phyloP scores from a whole-genome alignment of 2,888 invertebrate genomes.

The Xylophagus ater region DNA sequence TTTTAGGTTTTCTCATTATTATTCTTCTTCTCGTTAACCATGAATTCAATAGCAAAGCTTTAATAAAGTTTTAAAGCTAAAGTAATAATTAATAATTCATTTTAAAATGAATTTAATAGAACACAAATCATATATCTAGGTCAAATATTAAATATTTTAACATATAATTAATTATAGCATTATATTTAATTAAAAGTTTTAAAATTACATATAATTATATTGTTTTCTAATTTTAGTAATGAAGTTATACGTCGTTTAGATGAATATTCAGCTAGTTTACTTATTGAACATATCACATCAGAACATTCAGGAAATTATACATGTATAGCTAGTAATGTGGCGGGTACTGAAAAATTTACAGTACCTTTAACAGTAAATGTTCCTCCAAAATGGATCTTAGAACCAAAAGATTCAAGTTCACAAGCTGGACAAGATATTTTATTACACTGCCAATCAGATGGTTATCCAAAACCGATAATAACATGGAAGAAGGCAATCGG shows the following conservation, averaged over 20 bases:
- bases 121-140: no score
- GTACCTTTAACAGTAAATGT: slow-evolving; percentile 76
- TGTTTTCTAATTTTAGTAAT: no score
- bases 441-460: slow-evolving; percentile 81
- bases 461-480: slow-evolving; percentile 78
- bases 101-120: no score
- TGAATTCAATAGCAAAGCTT: no score
- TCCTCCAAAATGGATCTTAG: slow-evolving; percentile 80
- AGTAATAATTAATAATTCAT: no score
- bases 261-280: slow-evolving; percentile 74
- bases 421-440: slow-evolving; percentile 74
- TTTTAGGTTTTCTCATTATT: no score
- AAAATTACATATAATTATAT: no score
- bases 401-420: slow-evolving; percentile 71
- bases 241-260: slow-evolving; percentile 56
- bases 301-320: slow-evolving; percentile 83
- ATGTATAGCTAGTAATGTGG: slow-evolving; percentile 78
- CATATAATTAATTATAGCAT: no score
- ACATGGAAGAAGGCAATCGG: slow-evolving; percentile 86
- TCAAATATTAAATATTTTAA: no score
- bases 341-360: slow-evolving; percentile 65
- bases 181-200: no score
- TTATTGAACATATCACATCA: slow-evolving; percentile 76
- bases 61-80: no score
- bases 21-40: no score